Conservation (phyloP, 2,113 vertebrate species). For the Microtus pennsylvanicus region DNA sequence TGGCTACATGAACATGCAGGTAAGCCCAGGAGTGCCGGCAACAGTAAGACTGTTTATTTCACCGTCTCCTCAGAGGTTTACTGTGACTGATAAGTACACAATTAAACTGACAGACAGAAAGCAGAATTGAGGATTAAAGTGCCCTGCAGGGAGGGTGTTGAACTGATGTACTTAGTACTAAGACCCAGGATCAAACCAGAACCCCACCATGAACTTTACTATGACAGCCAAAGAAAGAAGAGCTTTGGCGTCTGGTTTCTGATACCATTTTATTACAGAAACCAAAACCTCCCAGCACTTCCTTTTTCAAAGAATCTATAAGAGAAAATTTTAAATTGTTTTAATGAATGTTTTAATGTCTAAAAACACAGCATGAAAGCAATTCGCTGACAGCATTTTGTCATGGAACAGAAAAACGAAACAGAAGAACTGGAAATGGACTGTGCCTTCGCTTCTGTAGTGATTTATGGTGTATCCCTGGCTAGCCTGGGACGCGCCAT, state of each 20-base stretch:
- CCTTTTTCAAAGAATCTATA: conserved; percentile 18
- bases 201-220: not conserved
- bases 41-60: not conserved
- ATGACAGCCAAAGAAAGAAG: not conserved
- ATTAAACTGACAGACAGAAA: not conserved
- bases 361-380: not conserved
- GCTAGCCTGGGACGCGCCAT: not conserved
- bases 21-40: conserved; percentile 48
- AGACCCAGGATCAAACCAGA: not conserved
- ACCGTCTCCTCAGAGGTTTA: not conserved
- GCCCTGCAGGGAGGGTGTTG: not conserved
- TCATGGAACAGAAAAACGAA: not conserved
- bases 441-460: not conserved
- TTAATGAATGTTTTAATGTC: conserved; percentile 46
- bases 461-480: not conserved
- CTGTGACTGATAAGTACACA: not conserved
- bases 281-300: not conserved
- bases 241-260: not conserved
- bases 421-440: not conserved
- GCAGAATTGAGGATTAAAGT: not conserved
- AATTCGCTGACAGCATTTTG: conserved; percentile 9
- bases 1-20: conserved; percentile 99
- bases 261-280: not conserved
- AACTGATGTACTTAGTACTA: not conserved
- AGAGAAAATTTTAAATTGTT: not conserved